These are phyloP conservation scores for Dicaeum eximium DNA, from an alignment of 2,113 vertebrate species.

Conservation along the genomic window DNA sequence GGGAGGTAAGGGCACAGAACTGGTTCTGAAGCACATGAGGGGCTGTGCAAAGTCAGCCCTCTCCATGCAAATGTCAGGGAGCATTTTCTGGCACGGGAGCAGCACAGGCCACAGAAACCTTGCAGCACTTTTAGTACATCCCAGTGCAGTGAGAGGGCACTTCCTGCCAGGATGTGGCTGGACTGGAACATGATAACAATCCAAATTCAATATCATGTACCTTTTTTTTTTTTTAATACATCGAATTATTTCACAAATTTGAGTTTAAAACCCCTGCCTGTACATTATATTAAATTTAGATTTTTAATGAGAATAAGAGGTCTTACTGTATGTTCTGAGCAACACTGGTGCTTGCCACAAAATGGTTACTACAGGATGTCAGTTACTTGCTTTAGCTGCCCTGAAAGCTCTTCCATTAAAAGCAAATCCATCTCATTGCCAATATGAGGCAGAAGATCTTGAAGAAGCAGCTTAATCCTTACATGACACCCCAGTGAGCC, in stretches of 20 bases:
- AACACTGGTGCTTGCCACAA: not conserved
- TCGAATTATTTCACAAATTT: not conserved
- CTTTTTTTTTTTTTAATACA: not conserved
- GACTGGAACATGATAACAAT: not conserved
- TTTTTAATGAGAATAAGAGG: not conserved
- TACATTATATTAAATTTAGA: not conserved
- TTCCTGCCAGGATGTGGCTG: not conserved
- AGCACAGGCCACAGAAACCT: not conserved
- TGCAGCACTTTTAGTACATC: not conserved
- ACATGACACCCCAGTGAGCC: slow-evolving; percentile 64
- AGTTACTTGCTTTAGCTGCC: not conserved
- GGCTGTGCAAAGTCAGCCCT: not conserved
- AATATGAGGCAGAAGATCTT: slow-evolving; percentile 62
- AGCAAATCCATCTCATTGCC: slow-evolving; percentile 41
- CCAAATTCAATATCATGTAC: not conserved
- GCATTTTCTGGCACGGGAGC: not conserved
- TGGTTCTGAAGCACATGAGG: not conserved
- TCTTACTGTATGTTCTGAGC: not conserved
- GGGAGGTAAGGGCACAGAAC: not conserved
- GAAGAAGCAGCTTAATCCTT: slow-evolving; percentile 65
- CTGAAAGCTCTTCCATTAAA: slow-evolving; percentile 8
- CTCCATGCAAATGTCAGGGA: not conserved
- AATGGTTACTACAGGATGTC: not conserved
- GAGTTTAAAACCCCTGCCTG: fast-evolving
- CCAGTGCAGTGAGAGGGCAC: not conserved